Base-by-base conservation (phyloP, 2,113 vertebrate species). In the Poeciliopsis prolifica region DNA sequence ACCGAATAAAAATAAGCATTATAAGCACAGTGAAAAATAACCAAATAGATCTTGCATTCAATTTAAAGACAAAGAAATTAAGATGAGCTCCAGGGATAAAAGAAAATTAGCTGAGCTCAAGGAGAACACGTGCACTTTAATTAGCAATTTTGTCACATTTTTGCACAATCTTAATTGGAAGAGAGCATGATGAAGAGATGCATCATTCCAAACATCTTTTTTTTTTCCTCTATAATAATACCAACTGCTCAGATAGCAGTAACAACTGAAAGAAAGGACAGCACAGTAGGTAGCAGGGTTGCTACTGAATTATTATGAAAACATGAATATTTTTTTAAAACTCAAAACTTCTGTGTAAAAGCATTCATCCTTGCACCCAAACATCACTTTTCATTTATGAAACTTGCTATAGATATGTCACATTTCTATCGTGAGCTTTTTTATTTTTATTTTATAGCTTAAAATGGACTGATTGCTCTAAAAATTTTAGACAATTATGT, bases 141-240 rank as follows among this genome's bases (percentile, higher is more conserved):
- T 82, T 72, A 40, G 19, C 44, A 70, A 79, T 78, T 77, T 75
- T 74, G 68, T 70, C 71, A 42, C 22, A 54, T 60, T 58, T 3
- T 70, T 70, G 76, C 48, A 70, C 42, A 58, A 33, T 42, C 40
- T 83, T 78, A 13, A 54, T 58, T 74, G 63, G 9, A 63, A 63
- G 19, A 35, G 12, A 35, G 28, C 60, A 51, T 44, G 22, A 54
- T 61, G 30, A 66, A 42, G 8, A 64, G 51, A 30, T 31, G 31
- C 19, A 40, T 65, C 2, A 65, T 31, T 58, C 17, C 7, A 58
- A 58, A 48, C 17, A 22, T 65, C 10, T 14, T 22, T 60, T 77
- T 2, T 61, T 28, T 28, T 28, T 28, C 19, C 42, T 17, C 40
- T 28, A 5, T 4, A 26, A 15, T 33, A 48, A 73, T 11, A 11